A percentile compares a stretch with the other conserved stretches of the same genome.
Evolutionary conservation across 2,888 invertebrate species (phyloP).

Genomic region (Nomada flava): DNA sequence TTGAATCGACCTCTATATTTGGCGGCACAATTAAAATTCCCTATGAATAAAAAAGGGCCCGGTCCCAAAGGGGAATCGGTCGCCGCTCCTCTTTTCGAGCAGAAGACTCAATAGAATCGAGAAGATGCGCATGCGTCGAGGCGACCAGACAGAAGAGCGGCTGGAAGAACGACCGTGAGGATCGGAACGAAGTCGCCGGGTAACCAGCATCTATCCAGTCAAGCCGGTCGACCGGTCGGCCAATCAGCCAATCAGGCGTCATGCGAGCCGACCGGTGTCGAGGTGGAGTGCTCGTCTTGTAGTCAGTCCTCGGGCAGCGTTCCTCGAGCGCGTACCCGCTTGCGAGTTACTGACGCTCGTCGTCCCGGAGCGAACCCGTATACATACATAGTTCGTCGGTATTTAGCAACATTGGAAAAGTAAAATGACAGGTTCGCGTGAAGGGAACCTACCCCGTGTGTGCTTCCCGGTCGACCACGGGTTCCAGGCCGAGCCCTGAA

Average conservation of each 20-base stretch:
- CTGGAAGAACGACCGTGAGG: constrained; percentile 65
- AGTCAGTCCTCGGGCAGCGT: constrained; percentile 72
- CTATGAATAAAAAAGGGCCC: not conserved
- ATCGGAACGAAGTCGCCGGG: constrained; percentile 52
- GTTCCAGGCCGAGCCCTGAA: too few species aligned
- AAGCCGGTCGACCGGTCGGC: constrained; percentile 70
- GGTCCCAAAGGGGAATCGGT: not conserved
- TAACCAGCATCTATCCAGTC: constrained; percentile 53
- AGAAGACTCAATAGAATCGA: constrained; percentile 30
- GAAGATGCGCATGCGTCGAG: constrained; percentile 37
- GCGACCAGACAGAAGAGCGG: constrained; percentile 30
- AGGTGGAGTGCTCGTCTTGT: constrained; percentile 55
- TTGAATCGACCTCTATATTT: constrained; percentile 28
- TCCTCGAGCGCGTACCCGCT: constrained; percentile 24
- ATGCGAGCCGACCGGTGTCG: constrained; percentile 59
- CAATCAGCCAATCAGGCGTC: constrained; percentile 77
- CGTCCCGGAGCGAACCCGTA: not conserved
- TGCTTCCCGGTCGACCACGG: too few species aligned
- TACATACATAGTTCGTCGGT: not conserved
- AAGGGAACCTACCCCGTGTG: not conserved
- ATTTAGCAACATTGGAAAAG: too few species aligned
- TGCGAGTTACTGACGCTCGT: not conserved
- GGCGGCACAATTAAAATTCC: constrained; percentile 47
- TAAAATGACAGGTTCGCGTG: constrained; percentile 5
- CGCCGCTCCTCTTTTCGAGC: constrained; percentile 11